A percentile compares a stretch with the other conserved stretches of the same genome.
Conservation (phyloP, 2,888 invertebrate species). For the Osedax fenrisi region DNA sequence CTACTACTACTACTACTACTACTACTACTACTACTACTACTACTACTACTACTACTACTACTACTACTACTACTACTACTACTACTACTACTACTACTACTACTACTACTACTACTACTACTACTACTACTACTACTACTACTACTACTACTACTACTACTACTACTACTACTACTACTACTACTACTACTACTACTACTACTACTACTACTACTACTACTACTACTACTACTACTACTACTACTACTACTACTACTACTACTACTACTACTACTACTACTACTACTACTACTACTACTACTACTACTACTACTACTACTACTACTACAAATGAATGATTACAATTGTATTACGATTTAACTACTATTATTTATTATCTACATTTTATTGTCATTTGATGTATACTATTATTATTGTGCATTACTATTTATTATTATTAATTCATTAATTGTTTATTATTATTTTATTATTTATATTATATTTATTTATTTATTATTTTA, state of each 20-base stretch:
- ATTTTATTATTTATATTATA: too few species aligned
- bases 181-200: background rate
- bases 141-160: background rate
- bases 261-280: background rate
- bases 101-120: background rate
- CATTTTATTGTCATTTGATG: too few species aligned
- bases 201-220: background rate
- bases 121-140: background rate
- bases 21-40: background rate
- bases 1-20: background rate
- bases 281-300: background rate
- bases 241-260: background rate
- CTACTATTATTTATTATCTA: too few species aligned
- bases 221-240: background rate
- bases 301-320: background rate
- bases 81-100: background rate
- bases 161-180: background rate
- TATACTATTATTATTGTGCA: too few species aligned
- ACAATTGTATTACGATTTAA: too few species aligned
- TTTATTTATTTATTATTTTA: too few species aligned
- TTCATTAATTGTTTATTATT: too few species aligned
- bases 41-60: background rate
- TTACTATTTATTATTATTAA: too few species aligned
- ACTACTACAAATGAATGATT: background rate
- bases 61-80: background rate